Evolutionary conservation across 2,797 vertebrate species (phyloP), one percentile per base, ranked within the genome.

Genomic region (Bovichtus diacanthus): DNA sequence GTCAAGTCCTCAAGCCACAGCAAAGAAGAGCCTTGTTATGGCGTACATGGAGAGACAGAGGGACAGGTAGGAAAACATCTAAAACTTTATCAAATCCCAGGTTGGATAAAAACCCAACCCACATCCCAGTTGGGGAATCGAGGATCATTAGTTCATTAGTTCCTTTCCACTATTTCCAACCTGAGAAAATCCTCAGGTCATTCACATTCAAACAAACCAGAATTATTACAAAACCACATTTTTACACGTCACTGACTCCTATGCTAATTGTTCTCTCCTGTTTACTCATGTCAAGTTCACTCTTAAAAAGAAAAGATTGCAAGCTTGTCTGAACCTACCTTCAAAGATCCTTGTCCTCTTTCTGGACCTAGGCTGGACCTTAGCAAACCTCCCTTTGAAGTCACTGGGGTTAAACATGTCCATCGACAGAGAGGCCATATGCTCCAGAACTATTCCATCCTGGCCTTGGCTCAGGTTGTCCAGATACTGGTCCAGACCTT

Each of bases 291-390:
- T 36, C 13, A 0, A 27, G 38, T 36, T 21, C 21, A 55, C 18
- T 46, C 2, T 15, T 55, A 38, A 55, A 63, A 63, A 64, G 2
- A 58, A 51, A 59, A 12, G 11, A 21, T 53, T 2, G 13, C 8
- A n/a, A 62, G 16, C 3, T 73, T 38, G 80, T 39, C 62, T 88
- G 29, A 61, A 86, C 96, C 87, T 97, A 98, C 97, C 97, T 96
- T 91, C 87, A 85, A 97, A 92, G 88, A 99, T 90, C 73, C 95
- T 92, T 12, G 95, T 96, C 92, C 96, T 96, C 91, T 96, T 99
- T 92, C 93, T 97, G 61, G 94, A 90, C 75, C 94, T 96, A 15
- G 94, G 91, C 76, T 96, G 96, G 81, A 98, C 96, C 89, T 96
- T 98, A 49, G 95, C 90, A 91, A 96, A 95, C 75, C 94, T 97